Percentiles rank a stretch among this genome's conserved stretches.
phyloP scores from a whole-genome alignment of 1,140 invertebrate genomes.

The Drosophila aff. region DNA sequence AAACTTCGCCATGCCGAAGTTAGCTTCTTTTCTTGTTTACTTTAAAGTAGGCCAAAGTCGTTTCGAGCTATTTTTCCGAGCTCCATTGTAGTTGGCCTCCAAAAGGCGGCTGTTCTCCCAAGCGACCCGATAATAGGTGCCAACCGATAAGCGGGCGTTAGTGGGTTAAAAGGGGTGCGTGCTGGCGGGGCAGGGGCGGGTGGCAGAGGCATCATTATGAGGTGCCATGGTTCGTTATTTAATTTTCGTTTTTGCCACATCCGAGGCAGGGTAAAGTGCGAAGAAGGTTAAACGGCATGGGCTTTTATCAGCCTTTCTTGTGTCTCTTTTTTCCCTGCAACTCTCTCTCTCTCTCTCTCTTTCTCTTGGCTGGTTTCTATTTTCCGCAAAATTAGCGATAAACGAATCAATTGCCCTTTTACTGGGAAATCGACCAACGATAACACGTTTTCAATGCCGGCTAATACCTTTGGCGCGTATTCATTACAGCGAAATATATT shows the following conservation, averaged over 20 bases:
- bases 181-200: not conserved
- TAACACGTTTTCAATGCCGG: slow-evolving; percentile 15
- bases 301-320: not conserved
- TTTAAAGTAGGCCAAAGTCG: not conserved
- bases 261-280: slow-evolving; percentile 2
- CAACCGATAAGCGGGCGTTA: slow-evolving; percentile 39
- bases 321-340: not conserved
- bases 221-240: slow-evolving; percentile 29
- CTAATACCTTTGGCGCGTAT: not conserved
- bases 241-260: slow-evolving; percentile 23
- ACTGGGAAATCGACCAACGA: slow-evolving; percentile 25
- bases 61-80: not conserved
- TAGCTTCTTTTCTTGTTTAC: not conserved
- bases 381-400: slow-evolving; percentile 46
- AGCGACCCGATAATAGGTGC: slow-evolving; percentile 44
- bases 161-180: slow-evolving; percentile 16
- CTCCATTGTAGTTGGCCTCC: slow-evolving; percentile 20
- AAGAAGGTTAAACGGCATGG: slow-evolving; percentile 35
- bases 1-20: too few species aligned
- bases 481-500: slow-evolving; percentile 2
- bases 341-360: not conserved
- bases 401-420: slow-evolving; percentile 34
- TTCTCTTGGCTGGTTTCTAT: slow-evolving; percentile 5
- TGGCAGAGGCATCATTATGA: slow-evolving; percentile 17
- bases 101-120: slow-evolving; percentile 11